Base-by-base conservation (phyloP, 2,113 vertebrate genomes). In the Brienomyrus longianalis region DNA sequence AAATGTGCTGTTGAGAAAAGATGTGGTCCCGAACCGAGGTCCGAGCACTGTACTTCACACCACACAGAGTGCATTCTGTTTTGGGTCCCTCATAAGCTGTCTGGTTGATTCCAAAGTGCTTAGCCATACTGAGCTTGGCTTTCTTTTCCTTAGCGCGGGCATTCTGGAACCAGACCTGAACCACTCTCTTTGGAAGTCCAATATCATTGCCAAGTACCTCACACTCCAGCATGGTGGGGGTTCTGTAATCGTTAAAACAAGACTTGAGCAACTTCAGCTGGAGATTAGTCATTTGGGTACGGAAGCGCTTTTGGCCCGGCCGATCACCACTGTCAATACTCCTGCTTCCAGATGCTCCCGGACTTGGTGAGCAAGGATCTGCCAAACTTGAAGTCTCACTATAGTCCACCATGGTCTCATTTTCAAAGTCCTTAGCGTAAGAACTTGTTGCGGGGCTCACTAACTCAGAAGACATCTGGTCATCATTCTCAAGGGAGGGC, bases 161-260 rank as follows among this genome's bases (percentile, higher is more conserved):
- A 93, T 99, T 99, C 95, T 99, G 98, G 96, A 99, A 99, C 98
- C 98, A 99, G 94, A 99, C 98, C 97, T 99, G 98, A 93, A 99
- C 98, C 90, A 99, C 98, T 94, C 98, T 96, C 96, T 98, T 98
- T 97, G 98, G 97, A 94, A 99, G 96, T 94, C 98, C 98, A 94
- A 99, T 96, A 91, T 99, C 97, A 93, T 97, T 98, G 93, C 97
- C 97, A 89, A 99, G 96, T 91, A 97, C 97, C 94, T 98, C 97
- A 94, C 98, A 98, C 95, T 98, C 98, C 91, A 97, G 96, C 95
- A 98, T 97, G 92, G 97, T 99, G 23, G 98, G 98, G 50, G 97
- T 99, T 95, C 97, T 95, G 90, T 98, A 98, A 95, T 98, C 97
- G 93, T 96, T 97, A 91, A 98, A 98, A 95, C 97, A 97, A 1